Evolutionary conservation across 2,888 invertebrate genomes (phyloP).

Genomic region (Zaprionus obscuricornis): DNA sequence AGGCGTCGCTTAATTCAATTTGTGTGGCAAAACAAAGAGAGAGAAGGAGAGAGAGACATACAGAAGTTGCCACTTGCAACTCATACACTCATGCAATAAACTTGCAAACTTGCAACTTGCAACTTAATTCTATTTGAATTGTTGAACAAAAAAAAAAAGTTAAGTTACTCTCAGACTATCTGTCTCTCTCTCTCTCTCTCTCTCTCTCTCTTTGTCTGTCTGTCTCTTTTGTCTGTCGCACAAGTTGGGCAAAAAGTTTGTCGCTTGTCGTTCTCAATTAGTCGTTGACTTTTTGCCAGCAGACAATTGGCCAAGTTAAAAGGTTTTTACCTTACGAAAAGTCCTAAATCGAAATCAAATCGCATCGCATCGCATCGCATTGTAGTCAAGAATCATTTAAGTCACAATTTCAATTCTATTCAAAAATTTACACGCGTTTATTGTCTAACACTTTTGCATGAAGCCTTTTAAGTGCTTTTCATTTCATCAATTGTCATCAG

Average conservation of each 20-base stretch:
- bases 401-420: too few relatives aligned
- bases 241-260: conserved; percentile 29
- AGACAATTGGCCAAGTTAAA: conserved; percentile 49
- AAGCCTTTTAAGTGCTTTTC: conserved; percentile 21
- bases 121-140: conserved; percentile 43
- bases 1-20: conserved; percentile 56
- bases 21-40: neutral
- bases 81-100: too few relatives aligned
- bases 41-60: neutral
- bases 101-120: conserved; percentile 6
- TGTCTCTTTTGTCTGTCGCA: too few relatives aligned
- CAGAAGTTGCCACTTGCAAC: neutral
- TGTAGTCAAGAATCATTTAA: too few relatives aligned
- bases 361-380: too few relatives aligned
- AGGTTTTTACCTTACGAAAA: too few relatives aligned
- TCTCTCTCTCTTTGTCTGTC: too few relatives aligned
- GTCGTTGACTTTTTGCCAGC: conserved; percentile 27
- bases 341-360: conserved; percentile 14
- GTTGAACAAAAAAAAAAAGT: conserved; percentile 48
- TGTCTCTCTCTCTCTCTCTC: too few relatives aligned
- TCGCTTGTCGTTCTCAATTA: conserved; percentile 43
- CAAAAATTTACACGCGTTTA: conserved; percentile 16
- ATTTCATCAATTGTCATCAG: conserved; percentile 6
- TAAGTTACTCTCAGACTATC: too few relatives aligned
- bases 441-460: conserved; percentile 32